Conservation (phyloP, 1,140 invertebrate genomes). For the Anastrepha ludens region DNA sequence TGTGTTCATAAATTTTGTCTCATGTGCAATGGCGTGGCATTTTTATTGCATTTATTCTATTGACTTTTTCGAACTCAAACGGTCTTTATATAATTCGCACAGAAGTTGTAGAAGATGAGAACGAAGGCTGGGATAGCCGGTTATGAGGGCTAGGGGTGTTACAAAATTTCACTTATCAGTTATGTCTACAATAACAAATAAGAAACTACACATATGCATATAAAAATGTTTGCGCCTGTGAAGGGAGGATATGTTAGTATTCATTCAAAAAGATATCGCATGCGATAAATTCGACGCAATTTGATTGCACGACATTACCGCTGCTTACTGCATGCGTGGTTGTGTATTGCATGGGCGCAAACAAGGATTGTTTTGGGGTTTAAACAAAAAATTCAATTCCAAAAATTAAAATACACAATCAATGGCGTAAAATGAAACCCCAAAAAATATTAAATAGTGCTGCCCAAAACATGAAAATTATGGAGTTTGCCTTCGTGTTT, state of each 20-base stretch:
- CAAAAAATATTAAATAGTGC: too few relatives aligned
- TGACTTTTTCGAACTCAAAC: conserved; percentile 27
- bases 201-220: not conserved
- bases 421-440: too few relatives aligned
- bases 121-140: not conserved
- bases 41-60: conserved; percentile 48
- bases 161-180: not conserved
- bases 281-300: not conserved
- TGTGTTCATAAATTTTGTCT: conserved; percentile 48
- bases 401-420: too few relatives aligned
- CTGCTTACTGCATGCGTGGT: too few relatives aligned
- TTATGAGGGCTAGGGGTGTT: not conserved
- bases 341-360: too few relatives aligned
- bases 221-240: not conserved
- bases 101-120: not conserved
- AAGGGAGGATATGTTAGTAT: not conserved
- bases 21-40: conserved; percentile 41
- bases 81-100: conserved; percentile 38
- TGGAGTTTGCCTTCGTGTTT: too few relatives aligned
- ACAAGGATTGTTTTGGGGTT: too few relatives aligned
- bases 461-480: too few relatives aligned
- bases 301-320: too few relatives aligned
- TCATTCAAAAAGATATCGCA: not conserved
- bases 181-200: not conserved
- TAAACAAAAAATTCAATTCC: too few relatives aligned